phyloP scores from a whole-genome alignment of 2,888 invertebrate species.

The Plagiodera versicolora region DNA sequence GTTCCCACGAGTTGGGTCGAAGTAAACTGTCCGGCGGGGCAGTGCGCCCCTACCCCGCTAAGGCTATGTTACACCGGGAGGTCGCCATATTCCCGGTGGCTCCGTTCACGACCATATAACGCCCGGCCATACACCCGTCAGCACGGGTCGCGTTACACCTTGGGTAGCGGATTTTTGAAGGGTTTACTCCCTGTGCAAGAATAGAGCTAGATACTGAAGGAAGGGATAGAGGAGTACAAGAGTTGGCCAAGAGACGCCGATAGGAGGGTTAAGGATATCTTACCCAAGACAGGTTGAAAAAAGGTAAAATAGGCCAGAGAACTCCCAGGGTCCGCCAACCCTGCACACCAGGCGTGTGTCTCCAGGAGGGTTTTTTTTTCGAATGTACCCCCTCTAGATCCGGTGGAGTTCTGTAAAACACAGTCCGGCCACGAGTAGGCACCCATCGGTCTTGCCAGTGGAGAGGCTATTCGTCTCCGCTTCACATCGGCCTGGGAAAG shows the following conservation, averaged over 20 bases:
- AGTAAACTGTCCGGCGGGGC: neutral
- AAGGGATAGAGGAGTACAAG: neutral
- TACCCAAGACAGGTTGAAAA: neutral
- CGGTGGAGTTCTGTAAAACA: constrained; percentile 3
- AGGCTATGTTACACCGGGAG: neutral
- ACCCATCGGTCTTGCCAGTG: constrained; percentile 1
- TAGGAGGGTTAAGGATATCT: neutral
- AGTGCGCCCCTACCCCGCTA: neutral
- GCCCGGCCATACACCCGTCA: neutral
- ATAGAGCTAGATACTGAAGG: neutral
- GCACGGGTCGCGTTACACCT: neutral
- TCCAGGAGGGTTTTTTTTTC: neutral
- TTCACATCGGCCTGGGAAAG: neutral
- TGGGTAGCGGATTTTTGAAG: neutral
- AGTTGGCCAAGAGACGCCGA: neutral
- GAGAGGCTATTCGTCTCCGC: constrained; percentile 1
- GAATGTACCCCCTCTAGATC: neutral
- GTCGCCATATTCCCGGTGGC: neutral
- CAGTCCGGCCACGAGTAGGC: constrained; percentile 3
- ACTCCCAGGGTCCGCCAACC: neutral
- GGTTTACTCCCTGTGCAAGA: neutral
- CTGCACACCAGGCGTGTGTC: constrained; percentile 5
- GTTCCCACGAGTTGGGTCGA: neutral
- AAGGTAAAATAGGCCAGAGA: constrained; percentile 2
- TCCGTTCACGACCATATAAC: neutral